Evolutionary conservation across 2,113 vertebrate species (phyloP), one percentile per base, ranked within the genome.

Genomic region (Kryptolebias marmoratus): DNA sequence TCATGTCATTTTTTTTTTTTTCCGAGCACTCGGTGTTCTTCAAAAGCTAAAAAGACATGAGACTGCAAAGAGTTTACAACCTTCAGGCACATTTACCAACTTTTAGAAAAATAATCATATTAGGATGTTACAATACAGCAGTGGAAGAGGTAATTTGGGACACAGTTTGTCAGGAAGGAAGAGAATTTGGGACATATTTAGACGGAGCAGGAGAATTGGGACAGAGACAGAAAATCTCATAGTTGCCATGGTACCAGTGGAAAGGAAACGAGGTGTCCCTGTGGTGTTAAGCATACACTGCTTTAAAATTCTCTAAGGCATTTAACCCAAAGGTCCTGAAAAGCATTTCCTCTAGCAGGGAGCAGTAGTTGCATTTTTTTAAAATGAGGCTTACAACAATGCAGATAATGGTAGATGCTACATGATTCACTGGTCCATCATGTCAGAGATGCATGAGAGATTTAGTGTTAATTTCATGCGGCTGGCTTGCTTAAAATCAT

Each of bases 201-300:
- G 73, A 81, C 75, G 68, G 59, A 73, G 68, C 58, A 62, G 54
- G 73, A 71, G 75, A 87, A 86, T 54, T 91, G 84, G 84, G 80
- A 85, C 77, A 68, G 55, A 71, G 70, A 82, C 63, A 65, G 70
- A 73, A 82, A 74, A 73, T 72, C 71, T 71, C 61, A 10, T 32
- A 80, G 83, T 79, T 87, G 85, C 86, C 87, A 87, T 85, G 76
- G 82, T 80, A 82, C 76, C 68, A 64, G 56, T 22, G 14, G 61
- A 75, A 79, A 80, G 73, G 73, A 82, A 52, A 83, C 69, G 50
- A 67, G 36, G 49, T 83, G 64, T 87, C 73, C 68, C 74, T 55
- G 62, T 69, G 54, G 64, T 77, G 63, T 63, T 68, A 68, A 75
- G 80, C 45, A 67, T 61, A 71, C 59, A 65, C 44, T 62, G 50